These are phyloP conservation scores for Aradophagus sp. DNA, from an alignment of 1,140 invertebrate genomes.

Conservation along the genomic window DNA sequence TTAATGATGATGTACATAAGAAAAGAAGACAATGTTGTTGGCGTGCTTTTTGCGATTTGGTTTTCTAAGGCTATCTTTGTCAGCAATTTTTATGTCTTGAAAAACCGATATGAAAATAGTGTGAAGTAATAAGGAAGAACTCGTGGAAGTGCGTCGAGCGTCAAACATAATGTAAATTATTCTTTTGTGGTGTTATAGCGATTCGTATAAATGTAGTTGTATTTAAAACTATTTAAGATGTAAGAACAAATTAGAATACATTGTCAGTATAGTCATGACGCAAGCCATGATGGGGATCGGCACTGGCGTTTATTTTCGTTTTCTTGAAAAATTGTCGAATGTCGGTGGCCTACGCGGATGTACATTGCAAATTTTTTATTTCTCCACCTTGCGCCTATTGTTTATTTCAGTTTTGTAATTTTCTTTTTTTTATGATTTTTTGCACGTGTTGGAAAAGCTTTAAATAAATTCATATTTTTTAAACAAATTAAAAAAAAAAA, in stretches of 20 bases:
- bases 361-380: constrained; percentile 4
- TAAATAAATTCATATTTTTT: constrained; percentile 42
- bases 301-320: constrained; percentile 19
- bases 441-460: constrained; percentile 45
- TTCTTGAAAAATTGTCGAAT: constrained; percentile 25
- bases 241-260: constrained; percentile 53
- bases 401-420: constrained; percentile 29
- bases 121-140: too few relatives aligned
- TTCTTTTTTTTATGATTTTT: constrained; percentile 20
- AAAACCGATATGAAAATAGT: too few relatives aligned
- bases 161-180: constrained; percentile 46
- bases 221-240: constrained; percentile 54
- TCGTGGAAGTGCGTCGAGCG: constrained; percentile 3
- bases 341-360: constrained; percentile 51
- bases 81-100: too few relatives aligned
- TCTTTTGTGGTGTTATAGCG: constrained; percentile 47
- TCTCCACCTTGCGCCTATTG: too few relatives aligned
- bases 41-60: too few relatives aligned
- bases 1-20: too few relatives aligned
- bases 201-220: constrained; percentile 46
- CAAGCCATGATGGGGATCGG: constrained; percentile 31
- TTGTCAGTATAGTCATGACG: constrained; percentile 37
- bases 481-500: constrained; percentile 6
- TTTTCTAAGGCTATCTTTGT: too few relatives aligned
- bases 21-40: too few relatives aligned